Base-by-base conservation (phyloP, 2,888 invertebrate genomes). In the Chouioia cunea region DNA sequence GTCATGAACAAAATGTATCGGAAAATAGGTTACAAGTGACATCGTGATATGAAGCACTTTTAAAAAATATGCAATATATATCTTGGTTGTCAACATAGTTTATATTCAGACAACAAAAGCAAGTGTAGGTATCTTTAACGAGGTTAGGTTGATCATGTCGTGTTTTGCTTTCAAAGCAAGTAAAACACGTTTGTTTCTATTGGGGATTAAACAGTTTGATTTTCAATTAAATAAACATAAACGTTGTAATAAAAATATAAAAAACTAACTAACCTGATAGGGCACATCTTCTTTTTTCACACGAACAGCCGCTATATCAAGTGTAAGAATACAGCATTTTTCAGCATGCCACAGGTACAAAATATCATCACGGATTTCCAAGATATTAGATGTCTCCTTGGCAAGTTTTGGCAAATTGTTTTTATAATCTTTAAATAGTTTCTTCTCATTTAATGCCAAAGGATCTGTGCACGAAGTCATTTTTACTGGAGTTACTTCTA, bases 341-440 rank as follows among this genome's bases (percentile, higher is more conserved):
- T 87, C 85, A 1, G 88, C 87, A 80, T 91, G 89, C 93, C 92
- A 93, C 77, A 90, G 87, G 79, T 90, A 93, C 67, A 92, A 85
- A 76, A 91, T 88, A 83, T 91, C 90, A 76, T 92, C 91, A 71
- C 89, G 89, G 65, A 91, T 88, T 77, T 89, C 89, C 36, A 92
- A 81, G 76, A 92, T 88, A 84, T 91, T 91, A 71, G 88, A 87
- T 76, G 91, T 88, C 77, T 90, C 91, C 71, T 87, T 87, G 73
- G 85, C 86, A 36, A 86, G 87, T 78, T 89, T 88, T 57, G 87
- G 86, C 43, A 92, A 82, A 77, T 87, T 86, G 52, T 87, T 87
- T 76, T 89, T 88, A 62, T 91, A 79, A 75, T 89, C 89, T 77
- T 88, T 87, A 78, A 92, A 91, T 77, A 92, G 86, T 83, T 88